phyloP scores from a whole-genome alignment of 2,888 invertebrate genomes.

The Schizaphis graminum region DNA sequence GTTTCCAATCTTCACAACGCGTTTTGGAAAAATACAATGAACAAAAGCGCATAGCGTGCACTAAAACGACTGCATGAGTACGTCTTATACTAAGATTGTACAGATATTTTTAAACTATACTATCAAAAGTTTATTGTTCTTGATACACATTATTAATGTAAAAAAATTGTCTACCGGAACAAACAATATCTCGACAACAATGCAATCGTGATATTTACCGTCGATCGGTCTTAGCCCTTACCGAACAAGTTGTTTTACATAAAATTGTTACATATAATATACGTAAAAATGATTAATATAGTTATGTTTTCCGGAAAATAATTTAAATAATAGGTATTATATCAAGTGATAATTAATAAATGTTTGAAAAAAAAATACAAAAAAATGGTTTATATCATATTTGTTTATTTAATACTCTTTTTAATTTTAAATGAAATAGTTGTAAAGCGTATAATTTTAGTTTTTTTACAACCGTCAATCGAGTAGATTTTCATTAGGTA shows the following conservation, averaged over 20 bases:
- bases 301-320: not conserved
- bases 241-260: not conserved
- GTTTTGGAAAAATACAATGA: conserved; percentile 3
- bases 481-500: not conserved
- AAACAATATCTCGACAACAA: not conserved
- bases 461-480: not conserved
- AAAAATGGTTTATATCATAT: not conserved
- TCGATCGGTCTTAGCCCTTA: not conserved
- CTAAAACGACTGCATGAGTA: not conserved
- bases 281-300: not conserved
- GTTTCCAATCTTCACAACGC: not conserved
- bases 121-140: not conserved
- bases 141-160: not conserved
- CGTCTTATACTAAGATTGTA: not conserved
- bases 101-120: conserved; percentile 1
- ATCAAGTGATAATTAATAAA: not conserved
- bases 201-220: not conserved
- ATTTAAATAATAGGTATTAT: not conserved
- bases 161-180: not conserved
- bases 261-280: not conserved
- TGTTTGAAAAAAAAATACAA: not conserved
- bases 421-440: not conserved
- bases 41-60: not conserved
- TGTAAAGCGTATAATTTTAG: not conserved
- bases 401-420: not conserved